phyloP scores from a whole-genome alignment of 2,113 vertebrate species.

The Hoplias malabaricus region DNA sequence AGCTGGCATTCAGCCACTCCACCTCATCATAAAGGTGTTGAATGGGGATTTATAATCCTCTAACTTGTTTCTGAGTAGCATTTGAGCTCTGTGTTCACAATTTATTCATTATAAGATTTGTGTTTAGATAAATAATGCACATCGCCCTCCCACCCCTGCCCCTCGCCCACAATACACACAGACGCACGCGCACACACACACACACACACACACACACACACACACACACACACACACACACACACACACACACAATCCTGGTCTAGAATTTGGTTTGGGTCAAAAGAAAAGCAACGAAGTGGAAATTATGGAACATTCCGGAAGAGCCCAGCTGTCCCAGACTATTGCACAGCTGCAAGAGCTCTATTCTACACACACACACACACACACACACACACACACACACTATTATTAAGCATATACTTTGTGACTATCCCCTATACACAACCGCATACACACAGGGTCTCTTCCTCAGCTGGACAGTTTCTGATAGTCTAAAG shows the following conservation, averaged over 20 bases:
- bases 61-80: no score
- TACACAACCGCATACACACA: conserved; percentile 49
- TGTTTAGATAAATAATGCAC: no score
- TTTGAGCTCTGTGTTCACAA: no score
- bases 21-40: no score
- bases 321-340: conserved; percentile 62
- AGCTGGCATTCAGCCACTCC: no score
- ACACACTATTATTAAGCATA: conserved; percentile 14
- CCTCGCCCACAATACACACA: no score
- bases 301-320: conserved; percentile 75
- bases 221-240: background rate
- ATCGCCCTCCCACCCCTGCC: no score
- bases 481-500: background rate
- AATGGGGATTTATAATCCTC: no score
- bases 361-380: background rate
- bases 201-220: conserved; percentile 19
- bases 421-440: background rate
- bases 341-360: conserved; percentile 61
- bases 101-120: no score
- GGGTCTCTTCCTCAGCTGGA: background rate
- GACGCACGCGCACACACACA: conserved; percentile 61
- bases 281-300: conserved; percentile 76
- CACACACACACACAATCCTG: conserved; percentile 51
- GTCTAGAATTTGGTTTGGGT: conserved; percentile 72
- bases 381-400: conserved; percentile 4